Conservation (phyloP, 1,140 invertebrate genomes). For the Polypedilum vanderplanki region DNA sequence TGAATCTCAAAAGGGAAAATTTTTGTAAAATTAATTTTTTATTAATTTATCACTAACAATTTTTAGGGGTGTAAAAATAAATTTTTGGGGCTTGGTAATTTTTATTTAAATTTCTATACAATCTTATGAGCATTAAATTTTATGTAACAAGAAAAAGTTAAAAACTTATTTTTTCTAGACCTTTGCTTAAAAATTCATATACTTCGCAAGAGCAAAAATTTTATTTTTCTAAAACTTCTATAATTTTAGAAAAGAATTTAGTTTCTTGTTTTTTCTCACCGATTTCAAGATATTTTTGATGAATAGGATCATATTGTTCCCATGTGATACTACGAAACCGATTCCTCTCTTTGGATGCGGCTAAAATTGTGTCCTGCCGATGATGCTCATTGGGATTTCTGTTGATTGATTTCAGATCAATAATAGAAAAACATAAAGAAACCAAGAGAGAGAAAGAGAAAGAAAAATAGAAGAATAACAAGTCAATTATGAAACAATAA, state of each 20-base stretch:
- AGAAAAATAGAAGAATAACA: neutral
- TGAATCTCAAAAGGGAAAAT: conserved; percentile 9
- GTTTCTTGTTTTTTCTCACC: conserved; percentile 56
- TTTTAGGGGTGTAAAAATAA: too few relatives aligned
- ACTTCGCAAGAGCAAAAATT: neutral
- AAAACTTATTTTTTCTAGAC: too few relatives aligned
- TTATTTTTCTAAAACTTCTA: neutral
- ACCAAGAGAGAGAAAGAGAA: too few relatives aligned
- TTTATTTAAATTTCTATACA: too few relatives aligned
- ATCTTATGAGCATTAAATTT: too few relatives aligned
- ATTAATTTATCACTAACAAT: too few relatives aligned
- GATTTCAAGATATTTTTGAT: conserved; percentile 89
- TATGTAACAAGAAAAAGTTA: too few relatives aligned
- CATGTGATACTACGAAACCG: conserved; percentile 75
- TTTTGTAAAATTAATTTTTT: too few relatives aligned
- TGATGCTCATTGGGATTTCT: conserved; percentile 85
- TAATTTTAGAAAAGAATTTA: neutral
- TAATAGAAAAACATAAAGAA: conserved; percentile 40
- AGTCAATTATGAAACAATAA: conserved; percentile 8
- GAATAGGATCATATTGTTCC: conserved; percentile 84
- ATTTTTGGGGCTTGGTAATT: too few relatives aligned
- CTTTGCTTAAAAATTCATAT: too few relatives aligned
- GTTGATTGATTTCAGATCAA: conserved; percentile 31
- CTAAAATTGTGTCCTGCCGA: conserved; percentile 61
- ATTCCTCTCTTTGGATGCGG: conserved; percentile 71